These are phyloP conservation scores for Ectemnius cavifrons DNA, from an alignment of 2,888 invertebrate genomes.

Conservation along the genomic window DNA sequence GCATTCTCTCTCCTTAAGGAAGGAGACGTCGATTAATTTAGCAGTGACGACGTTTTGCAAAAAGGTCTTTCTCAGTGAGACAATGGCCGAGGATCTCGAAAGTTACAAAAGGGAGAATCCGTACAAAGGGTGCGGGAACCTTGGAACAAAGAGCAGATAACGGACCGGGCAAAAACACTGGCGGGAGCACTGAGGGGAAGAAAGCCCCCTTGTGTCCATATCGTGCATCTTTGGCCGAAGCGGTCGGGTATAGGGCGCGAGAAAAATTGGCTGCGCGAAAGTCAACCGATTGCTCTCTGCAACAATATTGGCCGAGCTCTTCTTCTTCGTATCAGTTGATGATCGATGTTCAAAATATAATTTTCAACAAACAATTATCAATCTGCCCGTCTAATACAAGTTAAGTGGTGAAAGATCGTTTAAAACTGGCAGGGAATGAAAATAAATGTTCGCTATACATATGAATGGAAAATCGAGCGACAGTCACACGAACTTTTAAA, in stretches of 20 bases:
- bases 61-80: constrained; percentile 52
- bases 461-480: constrained; percentile 12
- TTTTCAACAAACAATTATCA: too few species aligned
- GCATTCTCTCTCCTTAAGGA: constrained; percentile 35
- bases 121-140: constrained; percentile 70
- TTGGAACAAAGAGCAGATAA: constrained; percentile 75
- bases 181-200: constrained; percentile 30
- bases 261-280: constrained; percentile 54
- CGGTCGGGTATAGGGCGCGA: constrained; percentile 41
- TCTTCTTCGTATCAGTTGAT: too few species aligned
- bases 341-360: too few species aligned
- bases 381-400: too few species aligned
- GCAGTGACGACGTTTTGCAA: constrained; percentile 56
- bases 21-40: constrained; percentile 67
- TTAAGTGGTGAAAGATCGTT: background rate
- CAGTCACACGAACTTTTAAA: constrained; percentile 28
- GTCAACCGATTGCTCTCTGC: constrained; percentile 23
- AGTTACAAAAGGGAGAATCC: constrained; percentile 63
- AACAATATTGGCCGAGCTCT: constrained; percentile 7
- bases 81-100: constrained; percentile 56
- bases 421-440: background rate
- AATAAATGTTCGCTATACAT: constrained; percentile 16
- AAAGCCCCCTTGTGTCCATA: constrained; percentile 30
- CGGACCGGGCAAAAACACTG: constrained; percentile 71
- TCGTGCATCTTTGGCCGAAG: constrained; percentile 31